Base-by-base conservation (phyloP, 2,888 invertebrate species). In the Apomyelois bistriatella region DNA sequence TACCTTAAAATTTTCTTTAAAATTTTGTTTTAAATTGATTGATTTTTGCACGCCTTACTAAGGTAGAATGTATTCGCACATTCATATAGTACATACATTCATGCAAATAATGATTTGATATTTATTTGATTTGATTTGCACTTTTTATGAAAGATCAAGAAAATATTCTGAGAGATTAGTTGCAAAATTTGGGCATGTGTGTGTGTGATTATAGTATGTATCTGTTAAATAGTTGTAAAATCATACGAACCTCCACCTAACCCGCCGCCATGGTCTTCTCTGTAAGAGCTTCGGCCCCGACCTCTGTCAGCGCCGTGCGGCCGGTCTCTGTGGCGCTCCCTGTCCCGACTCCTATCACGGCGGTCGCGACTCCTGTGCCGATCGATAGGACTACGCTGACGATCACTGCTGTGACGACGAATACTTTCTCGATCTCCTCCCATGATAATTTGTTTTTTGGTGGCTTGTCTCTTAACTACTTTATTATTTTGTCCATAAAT, bases 231-330 rank as follows among this genome's bases (percentile, higher is more conserved):
- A 32, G 3, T 3, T 22, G 22, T 22, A 5, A 22, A 22, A 22
- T 15, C 16, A 22, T 10, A 12, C 1, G 46, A 56, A 78, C 82
- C 82, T 61, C 82, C 76, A 7, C 83, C 84, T 3, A 82, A 68
- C 1, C 85, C 85, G 10, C 76, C 79, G 35, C 78, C 76, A 57
- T 59, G 76, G 48, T 69, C 67, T 40, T 76, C 73, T 53, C 64
- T 72, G 49, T 68, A 70, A 0, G 73, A 67, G 53, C 71, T 77
- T 0, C 71, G 69, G 30, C 65, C 76, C 28, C 72, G 62, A n/a
- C 71, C 74, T 38, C 54, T 60, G 36, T 58, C 58, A 10, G 32
- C 10, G n/a, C n/a, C n/a, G 15, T 77, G 0, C 70, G 69, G 35
- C 65, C 76, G 30, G 70, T 72, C 74, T 10, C 46, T 46, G 32